Base-by-base conservation (phyloP, 2,113 vertebrate species). In the Oxyruncus cristatus region DNA sequence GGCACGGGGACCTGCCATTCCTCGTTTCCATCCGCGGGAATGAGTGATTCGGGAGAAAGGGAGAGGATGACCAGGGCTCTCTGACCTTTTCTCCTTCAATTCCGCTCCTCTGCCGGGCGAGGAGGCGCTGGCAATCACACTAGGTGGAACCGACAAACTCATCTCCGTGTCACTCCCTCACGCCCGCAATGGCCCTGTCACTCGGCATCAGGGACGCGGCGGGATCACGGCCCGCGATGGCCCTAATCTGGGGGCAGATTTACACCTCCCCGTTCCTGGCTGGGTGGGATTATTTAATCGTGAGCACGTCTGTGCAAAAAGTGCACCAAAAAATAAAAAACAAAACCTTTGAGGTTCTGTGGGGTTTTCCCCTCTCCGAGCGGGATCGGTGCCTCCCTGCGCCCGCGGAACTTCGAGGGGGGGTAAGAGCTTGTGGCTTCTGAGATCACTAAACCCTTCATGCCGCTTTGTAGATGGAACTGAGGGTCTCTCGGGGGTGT, bases 71-170 rank as follows among this genome's bases (percentile, higher is more conserved):
- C 98, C 98, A 98, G 93, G 97, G 95, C 97, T 98, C 97, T 49
- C 98, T 98, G 98, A 99, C 98, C 98, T 99, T 98, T 98, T 98
- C 99, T 98, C 96, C 98, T 98, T 97, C 98, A 91, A 98, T 99
- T 98, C 98, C 97, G 92, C 94, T 98, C 93, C 97, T 85, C 92
- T 73, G 81, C 96, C 80, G 94, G 33, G 92, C 61, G 30, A 88
- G 93, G 94, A 89, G 94, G 98, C 98, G 98, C 79, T 98, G 97
- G 98, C 98, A 98, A 96, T 98, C 98, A 98, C 91, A 27, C 97
- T 96, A 96, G 92, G 96, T 70, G 97, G 97, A 96, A 96, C 97
- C 97, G 98, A 98, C 98, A 98, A 97, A 97, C 98, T 98, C 98
- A 98, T 98, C 98, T 97, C 93, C 96, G 97, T 75, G 72, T 95